A percentile compares a stretch with the other conserved stretches of the same genome.
These are phyloP conservation scores for Mormyrus hasselquistii DNA, from an alignment of 2,797 vertebrate genomes.

Conservation along the genomic window DNA sequence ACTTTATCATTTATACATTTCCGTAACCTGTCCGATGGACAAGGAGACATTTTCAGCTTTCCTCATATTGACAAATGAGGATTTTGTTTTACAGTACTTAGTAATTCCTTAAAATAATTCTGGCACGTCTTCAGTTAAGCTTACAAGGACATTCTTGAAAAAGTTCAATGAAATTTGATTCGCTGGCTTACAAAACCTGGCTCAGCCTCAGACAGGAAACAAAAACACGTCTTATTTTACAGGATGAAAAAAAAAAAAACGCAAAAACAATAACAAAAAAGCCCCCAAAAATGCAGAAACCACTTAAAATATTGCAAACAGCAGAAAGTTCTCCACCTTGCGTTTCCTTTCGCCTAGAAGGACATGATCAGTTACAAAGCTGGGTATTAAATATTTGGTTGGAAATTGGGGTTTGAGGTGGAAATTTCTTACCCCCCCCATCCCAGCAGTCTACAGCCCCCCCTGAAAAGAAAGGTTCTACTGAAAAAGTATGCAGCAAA, in stretches of 20 bases:
- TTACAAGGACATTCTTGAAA: neutral
- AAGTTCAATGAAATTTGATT: neutral
- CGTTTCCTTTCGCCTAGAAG: constrained; percentile 34
- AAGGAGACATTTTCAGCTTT: neutral
- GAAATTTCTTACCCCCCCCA: constrained; percentile 43
- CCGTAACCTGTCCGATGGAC: neutral
- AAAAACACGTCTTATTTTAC: constrained; percentile 20
- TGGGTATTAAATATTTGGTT: constrained; percentile 52
- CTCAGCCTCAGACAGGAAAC: neutral
- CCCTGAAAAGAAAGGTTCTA: neutral
- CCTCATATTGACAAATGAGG: neutral
- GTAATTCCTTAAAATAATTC: neutral
- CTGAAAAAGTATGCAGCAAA: neutral
- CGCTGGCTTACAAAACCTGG: neutral
- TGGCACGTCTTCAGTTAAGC: neutral
- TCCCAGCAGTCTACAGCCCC: neutral
- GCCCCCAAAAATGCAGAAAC: neutral
- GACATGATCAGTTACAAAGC: constrained; percentile 58
- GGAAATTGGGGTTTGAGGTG: constrained; percentile 44
- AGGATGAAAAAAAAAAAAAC: constrained; percentile 18
- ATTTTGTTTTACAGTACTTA: neutral
- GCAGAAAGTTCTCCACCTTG: constrained; percentile 29
- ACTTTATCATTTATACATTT: neutral
- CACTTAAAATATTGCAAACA: constrained; percentile 36
- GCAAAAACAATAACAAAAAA: constrained; percentile 1